Conservation (phyloP, 2,113 vertebrate genomes). For the Calyptomena viridis region DNA sequence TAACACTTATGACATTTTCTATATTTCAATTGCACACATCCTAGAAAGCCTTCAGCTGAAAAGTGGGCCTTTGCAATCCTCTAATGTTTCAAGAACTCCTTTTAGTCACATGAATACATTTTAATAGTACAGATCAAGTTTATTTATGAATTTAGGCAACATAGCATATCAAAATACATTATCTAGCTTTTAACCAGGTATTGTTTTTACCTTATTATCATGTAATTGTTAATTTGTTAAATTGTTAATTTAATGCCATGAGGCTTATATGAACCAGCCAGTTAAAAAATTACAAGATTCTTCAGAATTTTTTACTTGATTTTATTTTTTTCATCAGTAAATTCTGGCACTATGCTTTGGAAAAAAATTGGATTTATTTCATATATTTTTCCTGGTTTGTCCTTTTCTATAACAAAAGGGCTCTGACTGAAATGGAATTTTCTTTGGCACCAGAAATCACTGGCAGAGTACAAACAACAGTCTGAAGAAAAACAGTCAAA, state of each 20-base stretch:
- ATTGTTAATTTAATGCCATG: not conserved
- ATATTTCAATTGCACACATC: not conserved
- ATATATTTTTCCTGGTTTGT: not conserved
- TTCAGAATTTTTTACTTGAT: not conserved
- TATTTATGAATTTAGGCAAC: not conserved
- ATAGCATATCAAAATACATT: not conserved
- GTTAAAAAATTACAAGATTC: not conserved
- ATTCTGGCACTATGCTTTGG: not conserved
- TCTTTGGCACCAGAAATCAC: not conserved
- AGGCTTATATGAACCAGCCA: not conserved
- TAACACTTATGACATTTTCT: not conserved
- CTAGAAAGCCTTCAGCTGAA: not conserved
- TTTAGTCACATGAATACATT: not conserved
- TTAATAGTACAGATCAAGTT: not conserved
- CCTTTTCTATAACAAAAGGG: not conserved
- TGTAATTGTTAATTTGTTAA: not conserved
- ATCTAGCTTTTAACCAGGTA: not conserved
- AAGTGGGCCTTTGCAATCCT: not conserved
- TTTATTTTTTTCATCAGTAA: not conserved
- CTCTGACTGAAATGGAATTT: not conserved
- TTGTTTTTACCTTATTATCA: not conserved
- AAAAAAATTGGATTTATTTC: not conserved
- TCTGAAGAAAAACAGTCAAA: not conserved
- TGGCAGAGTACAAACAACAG: fast-evolving
- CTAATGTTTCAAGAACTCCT: not conserved